These are phyloP conservation scores for Menura novaehollandiae DNA, from an alignment of 2,113 vertebrate species.

Conservation along the genomic window DNA sequence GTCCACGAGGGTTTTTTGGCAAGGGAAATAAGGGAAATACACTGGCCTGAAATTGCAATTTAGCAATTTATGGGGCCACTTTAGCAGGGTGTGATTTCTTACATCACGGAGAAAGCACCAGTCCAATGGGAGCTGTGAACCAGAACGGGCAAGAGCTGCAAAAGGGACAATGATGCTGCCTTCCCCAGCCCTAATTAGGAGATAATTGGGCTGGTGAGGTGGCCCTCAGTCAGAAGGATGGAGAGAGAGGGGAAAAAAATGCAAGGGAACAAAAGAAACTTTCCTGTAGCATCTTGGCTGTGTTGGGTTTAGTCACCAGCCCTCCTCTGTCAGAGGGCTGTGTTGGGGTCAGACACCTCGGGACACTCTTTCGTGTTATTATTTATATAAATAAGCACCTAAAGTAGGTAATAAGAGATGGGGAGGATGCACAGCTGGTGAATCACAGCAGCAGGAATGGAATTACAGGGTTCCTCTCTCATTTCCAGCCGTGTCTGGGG, in stretches of 20 bases:
- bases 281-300: not conserved
- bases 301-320: not conserved
- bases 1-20: not conserved
- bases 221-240: not conserved
- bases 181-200: not conserved
- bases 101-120: not conserved
- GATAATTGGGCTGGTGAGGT: not conserved
- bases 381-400: not conserved
- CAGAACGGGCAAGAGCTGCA: not conserved
- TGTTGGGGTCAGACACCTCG: not conserved
- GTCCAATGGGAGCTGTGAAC: not conserved
- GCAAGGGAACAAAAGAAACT: not conserved
- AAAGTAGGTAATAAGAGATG: accelerated
- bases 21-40: not conserved
- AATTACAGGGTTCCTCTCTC: not conserved
- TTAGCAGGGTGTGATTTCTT: not conserved
- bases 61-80: not conserved
- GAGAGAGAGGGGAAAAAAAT: not conserved
- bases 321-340: not conserved
- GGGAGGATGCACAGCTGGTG: not conserved
- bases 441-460: not conserved
- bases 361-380: not conserved
- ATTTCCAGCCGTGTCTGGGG: not conserved
- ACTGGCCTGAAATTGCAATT: not conserved
- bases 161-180: not conserved